Evolutionary conservation across 2,797 vertebrate genomes (phyloP), one percentile per base, ranked within the genome.

Genomic region (Acanthurus tractus): DNA sequence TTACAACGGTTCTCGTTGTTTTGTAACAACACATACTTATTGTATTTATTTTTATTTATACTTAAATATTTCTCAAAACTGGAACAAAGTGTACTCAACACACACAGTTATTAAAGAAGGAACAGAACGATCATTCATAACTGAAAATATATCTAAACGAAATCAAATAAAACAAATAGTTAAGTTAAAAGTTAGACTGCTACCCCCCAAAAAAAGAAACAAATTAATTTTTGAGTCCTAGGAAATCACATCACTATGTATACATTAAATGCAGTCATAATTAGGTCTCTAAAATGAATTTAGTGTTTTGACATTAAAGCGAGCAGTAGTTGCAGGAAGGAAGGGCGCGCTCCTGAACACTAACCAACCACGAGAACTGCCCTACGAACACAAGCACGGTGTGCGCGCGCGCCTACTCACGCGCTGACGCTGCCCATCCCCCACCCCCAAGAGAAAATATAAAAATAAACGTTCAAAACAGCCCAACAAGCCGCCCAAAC

Each of bases 371-470:
- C 77, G 82, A 84, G 80, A 69, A 49, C 84, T 66, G 70, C 74
- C 81, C 73, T 38, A 53, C 64, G 74, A 86, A 84, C 81, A 83
- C 88, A 77, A 69, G 84, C 87, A 79, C 66, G 1, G 23, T 44
- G 77, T 78, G 78, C 84, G 78, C 44, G 61, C 87, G 85, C 85
- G 80, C 82, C 77, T 76, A 77, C 89, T 87, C 89, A 84, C 91
- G 84, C 88, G 81, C 86, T 82, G 81, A 86, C 58, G 85, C 84
- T 91, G 93, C 95, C 95, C 95, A 95, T 95, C 95, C 95, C 95
- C 95, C 95, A 94, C 86, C n/a, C 66, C 46, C 29, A 42, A 64
- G 38, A 64, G 69, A 91, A 91, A 93, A 92, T 78, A 79, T 40
- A 68, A 54, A 91, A 91, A 93, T 92, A 93, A 93, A 91, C 68